Evolutionary conservation across 1,140 invertebrate genomes (phyloP), one percentile per base, ranked within the genome.

Genomic region (Drosophila dunni): DNA sequence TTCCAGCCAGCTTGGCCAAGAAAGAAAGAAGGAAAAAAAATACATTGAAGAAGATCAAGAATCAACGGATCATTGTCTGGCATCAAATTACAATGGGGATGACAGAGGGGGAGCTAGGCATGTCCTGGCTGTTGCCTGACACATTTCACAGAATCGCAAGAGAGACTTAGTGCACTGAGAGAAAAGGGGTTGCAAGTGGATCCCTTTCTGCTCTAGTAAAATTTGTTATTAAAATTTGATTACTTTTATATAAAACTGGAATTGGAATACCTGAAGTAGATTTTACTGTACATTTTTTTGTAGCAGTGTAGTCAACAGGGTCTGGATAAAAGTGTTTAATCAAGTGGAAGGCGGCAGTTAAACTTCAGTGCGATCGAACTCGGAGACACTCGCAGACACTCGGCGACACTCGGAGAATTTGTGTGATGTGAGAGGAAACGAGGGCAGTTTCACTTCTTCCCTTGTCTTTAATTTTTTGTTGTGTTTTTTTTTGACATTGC

Each of bases 341-440:
- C 84, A 88, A 88, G 79, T 88, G 84, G 80, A 88, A 88, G 83
- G 75, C 79, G 84, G 79, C 72, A 88, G 83, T 86, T 88, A 88
- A 83, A 86, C 70, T 71, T 54, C 48, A 51, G 62, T 78, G 29
- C 44, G 42, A 54, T 54, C 24, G 29, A 45, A 29, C n/a, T 40
- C 34, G 10, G 2, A 20, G 13, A 38, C 33, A 56, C 34, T 17
- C 24, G 0, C 6, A 51, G 34, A 64, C 17, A 46, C n/a, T 29
- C 36, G 10, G n/a, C n/a, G n/a, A n/a, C n/a, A n/a, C n/a, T n/a
- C n/a, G 7, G 8, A 38, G 36, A 38, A 10, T 17, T 34, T 34
- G 45, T 11, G n/a, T 15, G 20, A 33, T 29, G 58, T 48, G 20
- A 42, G 36, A 46, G 46, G 15, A 13, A 33, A 3, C 7, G n/a